Evolutionary conservation across 1,140 invertebrate species (phyloP).

Genomic region (Drosophila ohnishii): DNA sequence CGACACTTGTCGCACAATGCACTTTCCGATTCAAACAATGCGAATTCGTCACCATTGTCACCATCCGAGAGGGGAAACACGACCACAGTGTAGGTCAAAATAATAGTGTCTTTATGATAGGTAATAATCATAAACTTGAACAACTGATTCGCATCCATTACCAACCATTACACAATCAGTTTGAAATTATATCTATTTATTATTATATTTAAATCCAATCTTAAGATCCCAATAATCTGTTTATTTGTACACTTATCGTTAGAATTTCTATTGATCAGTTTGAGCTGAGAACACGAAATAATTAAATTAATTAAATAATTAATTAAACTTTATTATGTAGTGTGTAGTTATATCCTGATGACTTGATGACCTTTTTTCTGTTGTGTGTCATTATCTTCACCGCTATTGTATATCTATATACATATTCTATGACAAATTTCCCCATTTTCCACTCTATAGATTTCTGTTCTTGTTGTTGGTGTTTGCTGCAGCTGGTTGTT

Average conservation of each 20-base stretch:
- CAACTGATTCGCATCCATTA: too few relatives aligned
- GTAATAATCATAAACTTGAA: background rate
- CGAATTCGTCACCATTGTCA: constrained; percentile 21
- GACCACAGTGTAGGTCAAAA: background rate
- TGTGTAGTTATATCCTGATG: too few relatives aligned
- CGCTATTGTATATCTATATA: background rate
- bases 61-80: background rate
- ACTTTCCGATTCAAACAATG: constrained; percentile 7
- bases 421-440: constrained; percentile 25
- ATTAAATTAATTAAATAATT: too few relatives aligned
- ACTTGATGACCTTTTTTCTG: background rate
- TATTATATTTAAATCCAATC: background rate
- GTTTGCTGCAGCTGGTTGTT: constrained; percentile 7
- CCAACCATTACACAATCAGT: background rate
- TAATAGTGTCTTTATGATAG: background rate
- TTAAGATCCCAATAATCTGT: background rate
- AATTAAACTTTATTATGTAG: too few relatives aligned
- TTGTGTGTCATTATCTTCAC: background rate
- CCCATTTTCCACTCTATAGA: constrained; percentile 15
- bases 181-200: background rate
- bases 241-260: too few relatives aligned
- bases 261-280: too few relatives aligned
- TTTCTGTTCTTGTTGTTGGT: constrained; percentile 5
- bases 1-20: constrained; percentile 9
- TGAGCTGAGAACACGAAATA: too few relatives aligned